Conservation (phyloP, 2,888 invertebrate genomes). For the Agrochola macilenta region DNA sequence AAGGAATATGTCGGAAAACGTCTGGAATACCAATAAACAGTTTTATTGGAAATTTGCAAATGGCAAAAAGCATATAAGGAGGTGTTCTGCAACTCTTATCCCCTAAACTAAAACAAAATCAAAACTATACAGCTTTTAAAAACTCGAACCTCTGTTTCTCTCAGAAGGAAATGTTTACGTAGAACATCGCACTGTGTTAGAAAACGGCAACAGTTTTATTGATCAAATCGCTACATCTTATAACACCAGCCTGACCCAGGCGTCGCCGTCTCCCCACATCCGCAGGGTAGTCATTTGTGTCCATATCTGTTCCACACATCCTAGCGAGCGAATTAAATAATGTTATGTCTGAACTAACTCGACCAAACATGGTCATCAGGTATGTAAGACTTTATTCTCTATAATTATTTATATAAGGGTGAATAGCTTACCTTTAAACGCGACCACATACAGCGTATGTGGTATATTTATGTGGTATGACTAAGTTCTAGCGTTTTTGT, state of each 20-base stretch:
- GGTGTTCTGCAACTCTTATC: neutral
- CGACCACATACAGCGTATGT: conserved; percentile 40
- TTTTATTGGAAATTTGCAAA: neutral
- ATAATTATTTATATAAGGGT: conserved; percentile 57
- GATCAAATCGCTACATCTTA: conserved; percentile 47
- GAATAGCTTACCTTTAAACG: conserved; percentile 51
- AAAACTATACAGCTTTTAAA: neutral
- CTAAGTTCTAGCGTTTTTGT: conserved; percentile 32
- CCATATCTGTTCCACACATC: conserved; percentile 77
- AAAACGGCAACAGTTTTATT: neutral
- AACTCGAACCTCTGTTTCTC: neutral
- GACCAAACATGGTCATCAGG: conserved; percentile 72
- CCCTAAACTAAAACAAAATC: neutral
- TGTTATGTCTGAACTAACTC: conserved; percentile 68
- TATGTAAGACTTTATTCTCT: conserved; percentile 55
- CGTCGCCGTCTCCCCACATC: conserved; percentile 60
- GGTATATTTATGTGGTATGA: conserved; percentile 40
- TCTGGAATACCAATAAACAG: neutral
- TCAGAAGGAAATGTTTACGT: neutral
- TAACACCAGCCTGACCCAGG: conserved; percentile 29
- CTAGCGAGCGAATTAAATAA: conserved; percentile 71
- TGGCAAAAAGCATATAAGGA: neutral
- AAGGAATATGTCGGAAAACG: neutral
- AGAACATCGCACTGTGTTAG: neutral
- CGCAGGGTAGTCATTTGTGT: conserved; percentile 73